Percentiles rank a stretch among this genome's conserved stretches.
Conservation (phyloP, 2,888 invertebrate genomes). For the Dendrolimus houi region DNA sequence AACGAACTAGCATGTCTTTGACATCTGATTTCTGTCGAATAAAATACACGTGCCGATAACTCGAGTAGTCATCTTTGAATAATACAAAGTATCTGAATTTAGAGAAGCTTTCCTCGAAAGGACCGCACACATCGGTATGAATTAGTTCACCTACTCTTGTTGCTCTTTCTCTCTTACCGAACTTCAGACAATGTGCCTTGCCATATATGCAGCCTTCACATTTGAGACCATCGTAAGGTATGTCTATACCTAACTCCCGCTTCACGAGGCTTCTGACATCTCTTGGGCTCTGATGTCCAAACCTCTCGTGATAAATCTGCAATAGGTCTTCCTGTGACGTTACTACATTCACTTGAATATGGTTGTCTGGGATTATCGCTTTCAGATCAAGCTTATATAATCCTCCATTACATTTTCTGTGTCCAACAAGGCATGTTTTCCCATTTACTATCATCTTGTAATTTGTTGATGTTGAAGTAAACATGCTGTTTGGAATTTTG, state of each 20-base stretch:
- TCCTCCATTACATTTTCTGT: too few relatives aligned
- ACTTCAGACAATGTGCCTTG: constrained; percentile 7
- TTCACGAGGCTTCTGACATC: constrained; percentile 7
- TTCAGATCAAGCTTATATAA: too few relatives aligned
- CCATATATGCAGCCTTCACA: constrained; percentile 10
- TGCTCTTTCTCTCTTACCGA: constrained; percentile 10
- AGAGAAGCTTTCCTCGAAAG: constrained; percentile 2
- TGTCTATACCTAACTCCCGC: constrained; percentile 7
- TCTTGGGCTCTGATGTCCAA: constrained; percentile 9
- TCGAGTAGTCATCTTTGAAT: constrained; percentile 1
- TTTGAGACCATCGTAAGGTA: background rate
- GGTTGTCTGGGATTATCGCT: too few relatives aligned
- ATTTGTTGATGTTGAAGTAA: background rate
- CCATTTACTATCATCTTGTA: too few relatives aligned
- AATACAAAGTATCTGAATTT: background rate
- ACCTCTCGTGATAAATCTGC: constrained; percentile 8
- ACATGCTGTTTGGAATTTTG: background rate
- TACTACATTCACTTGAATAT: too few relatives aligned
- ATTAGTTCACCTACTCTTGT: constrained; percentile 2
- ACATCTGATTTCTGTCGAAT: constrained; percentile 3
- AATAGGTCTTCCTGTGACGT: background rate
- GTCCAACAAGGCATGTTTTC: too few relatives aligned
- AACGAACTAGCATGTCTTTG: background rate
- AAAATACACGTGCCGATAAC: constrained; percentile 3
- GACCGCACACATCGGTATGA: constrained; percentile 1